Base-by-base conservation (phyloP, 2,888 invertebrate species). In the Parnassius smintheus region DNA sequence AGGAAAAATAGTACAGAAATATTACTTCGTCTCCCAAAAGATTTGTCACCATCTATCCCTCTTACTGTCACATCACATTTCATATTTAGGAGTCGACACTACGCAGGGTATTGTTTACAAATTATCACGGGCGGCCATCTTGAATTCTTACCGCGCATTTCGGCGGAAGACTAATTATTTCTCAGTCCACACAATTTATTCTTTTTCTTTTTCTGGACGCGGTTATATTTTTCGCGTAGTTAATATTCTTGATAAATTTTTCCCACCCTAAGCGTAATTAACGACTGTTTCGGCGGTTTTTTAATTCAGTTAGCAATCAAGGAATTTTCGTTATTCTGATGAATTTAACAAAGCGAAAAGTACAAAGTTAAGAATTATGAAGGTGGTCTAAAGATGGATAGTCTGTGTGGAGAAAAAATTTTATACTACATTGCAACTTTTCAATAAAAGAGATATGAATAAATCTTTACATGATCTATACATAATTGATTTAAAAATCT, bases 111-210 rank as follows among this genome's bases (percentile, higher is more conserved):
- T 63, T 63, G 59, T 63, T 55, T 63, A 63, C 49, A 54, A 63
- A 63, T 63, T 63, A 63, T 63, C 54, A 49, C 44, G 50, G 50
- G 13, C 62, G 55, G 62, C 62, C 62, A 63, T 63, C 59, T 63
- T 63, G 62, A 18, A 59, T 58, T 55, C 49, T 55, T 63, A 45
- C 45, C 59, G 55, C 62, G 50, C 44, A 45, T 54, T 62, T 59
- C 50, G 58, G 22, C 9, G 63, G 70, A 73, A 77, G 75, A 78
- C 77, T 82, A 83, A 84, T 84, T 84, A 82, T 80, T 77, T 75
- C 73, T 66, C 72, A 70, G 72, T 73, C 58, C 55, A 35, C 69
- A 66, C 73, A 77, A 78, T 81, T 82, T 74, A 75, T 79, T 78
- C 74, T 69, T 74, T 75, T 72, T 77, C 73, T 42, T 45, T 56